Evolutionary conservation across 1,140 invertebrate species (phyloP), one percentile per base, ranked within the genome.

Genomic region (Neuroterus valhalla): DNA sequence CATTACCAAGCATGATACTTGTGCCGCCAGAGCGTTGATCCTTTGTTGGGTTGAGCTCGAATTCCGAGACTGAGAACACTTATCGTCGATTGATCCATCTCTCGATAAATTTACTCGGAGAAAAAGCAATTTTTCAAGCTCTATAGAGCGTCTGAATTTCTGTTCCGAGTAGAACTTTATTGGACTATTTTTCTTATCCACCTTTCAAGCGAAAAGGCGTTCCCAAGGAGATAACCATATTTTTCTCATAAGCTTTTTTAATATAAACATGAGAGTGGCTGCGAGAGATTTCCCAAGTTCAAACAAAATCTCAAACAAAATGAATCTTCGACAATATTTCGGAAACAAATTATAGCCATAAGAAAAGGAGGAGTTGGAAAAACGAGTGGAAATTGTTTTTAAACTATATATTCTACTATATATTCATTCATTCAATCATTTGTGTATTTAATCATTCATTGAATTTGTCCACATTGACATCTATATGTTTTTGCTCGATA

Each of bases 1-100:
- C n/a, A 62, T 62, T 62, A 62, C 55, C 31, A 38, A 62, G 55
- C 26, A 62, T 31, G 26, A 62, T 62, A 62, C 55, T 62, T 62
- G 52, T 62, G 21, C 52, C 12, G 3, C 23, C 21, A 26, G 52
- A 2, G 52, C 52, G 21, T 26, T 62, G 55, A 38, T 62, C 23
- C 55, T 62, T 31, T 62, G 55, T 62, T 62, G 21, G n/a, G 55
- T 62, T 62, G 55, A 5, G 26, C 31, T 62, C 11, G 55, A 62
- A 62, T 31, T 62, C 31, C 55, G 23, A 62, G 55, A 38, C 55
- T 23, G 52, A 31, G 52, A 62, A 62, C 52, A 62, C 52, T 62
- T 62, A 62, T 62, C 26, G 21, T 26, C 55, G 26, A 62, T 62
- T 62, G 55, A 62, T 62, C 55, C 55, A 31, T 62, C 55, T 31